phyloP scores from a whole-genome alignment of 1,140 invertebrate species.

The Papilio machaon region DNA sequence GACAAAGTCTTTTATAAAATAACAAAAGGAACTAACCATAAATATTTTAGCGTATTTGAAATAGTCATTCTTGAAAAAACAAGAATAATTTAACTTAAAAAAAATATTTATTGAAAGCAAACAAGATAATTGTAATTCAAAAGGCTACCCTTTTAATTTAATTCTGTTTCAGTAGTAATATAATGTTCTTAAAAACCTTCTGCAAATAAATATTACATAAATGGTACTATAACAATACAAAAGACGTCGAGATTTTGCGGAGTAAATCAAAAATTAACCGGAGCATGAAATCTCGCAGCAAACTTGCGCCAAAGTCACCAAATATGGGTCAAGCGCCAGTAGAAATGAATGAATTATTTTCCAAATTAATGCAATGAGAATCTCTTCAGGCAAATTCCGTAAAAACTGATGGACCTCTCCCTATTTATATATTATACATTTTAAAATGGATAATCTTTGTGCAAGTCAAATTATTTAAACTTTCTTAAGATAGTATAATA shows the following conservation, averaged over 20 bases:
- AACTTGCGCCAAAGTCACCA: constrained; percentile 15
- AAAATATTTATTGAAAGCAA: not conserved
- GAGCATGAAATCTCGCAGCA: not conserved
- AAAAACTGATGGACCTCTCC: not conserved
- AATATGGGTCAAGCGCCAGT: not conserved
- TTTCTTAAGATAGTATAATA: too few relatives aligned
- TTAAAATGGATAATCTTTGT: not conserved
- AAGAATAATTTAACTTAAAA: not conserved
- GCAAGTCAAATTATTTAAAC: too few relatives aligned
- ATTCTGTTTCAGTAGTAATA: not conserved
- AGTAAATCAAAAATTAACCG: constrained; percentile 33
- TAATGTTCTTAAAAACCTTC: not conserved
- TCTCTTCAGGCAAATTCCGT: not conserved
- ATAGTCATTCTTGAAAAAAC: not conserved
- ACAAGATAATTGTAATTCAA: not conserved
- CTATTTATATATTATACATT: not conserved
- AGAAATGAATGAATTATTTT: constrained; percentile 3
- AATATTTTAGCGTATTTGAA: not conserved
- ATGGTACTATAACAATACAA: not conserved
- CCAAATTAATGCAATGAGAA: not conserved
- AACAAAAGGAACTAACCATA: not conserved
- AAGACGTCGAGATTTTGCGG: not conserved
- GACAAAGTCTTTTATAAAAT: too few relatives aligned
- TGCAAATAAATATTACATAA: constrained; percentile 21
- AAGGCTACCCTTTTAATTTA: not conserved